Base-by-base conservation (phyloP, 2,888 invertebrate species). In the Drosophila recens region DNA sequence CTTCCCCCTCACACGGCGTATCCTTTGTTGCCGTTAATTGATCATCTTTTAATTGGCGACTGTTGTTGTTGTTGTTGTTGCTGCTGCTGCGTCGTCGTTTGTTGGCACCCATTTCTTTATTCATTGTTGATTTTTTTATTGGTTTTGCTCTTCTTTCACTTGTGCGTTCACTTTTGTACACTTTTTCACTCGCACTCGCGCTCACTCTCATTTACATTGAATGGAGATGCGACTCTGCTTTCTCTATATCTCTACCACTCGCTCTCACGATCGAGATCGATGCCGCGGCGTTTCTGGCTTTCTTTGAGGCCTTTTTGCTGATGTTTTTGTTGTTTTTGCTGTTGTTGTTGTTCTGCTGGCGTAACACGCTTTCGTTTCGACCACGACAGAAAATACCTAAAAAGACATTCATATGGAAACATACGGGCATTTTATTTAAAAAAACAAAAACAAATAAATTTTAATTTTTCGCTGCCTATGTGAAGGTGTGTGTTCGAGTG, bases 311-410 rank as follows among this genome's bases (percentile, higher is more conserved):
- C 40, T 27, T 33, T 30, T 48, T 42, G 33, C 20, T 36, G 52
- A 17, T 45, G n/a, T 20, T 23, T 2, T 33, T 15, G 42, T 11
- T 42, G 2, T 56, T 15, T 33, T 11, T 42, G 2, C 52, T 58
- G 17, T 33, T 23, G 23, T 23, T 23, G 23, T 23, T 46, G 54
- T 23, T 40, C 67, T 64, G 72, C 63, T 83, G 57, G 56, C 64
- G 59, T 45, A 46, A 59, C 56, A 43, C 71, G 75, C 87, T 88
- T 84, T 88, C 78, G 84, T 78, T 88, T 83, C 66, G 74, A 66
- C 71, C 72, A 80, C 82, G 42, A 43, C 34, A 45, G 69, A 65
- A 73, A 45, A 75, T 84, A 75, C 87, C 87, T 89, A 80, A 63
- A 62, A 56, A 80, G 63, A 77, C 40, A 81, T 43, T 54, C 71